A percentile compares a stretch with the other conserved stretches of the same genome.
phyloP scores from a whole-genome alignment of 2,888 invertebrate genomes.

The Ophonus ardosiacus region DNA sequence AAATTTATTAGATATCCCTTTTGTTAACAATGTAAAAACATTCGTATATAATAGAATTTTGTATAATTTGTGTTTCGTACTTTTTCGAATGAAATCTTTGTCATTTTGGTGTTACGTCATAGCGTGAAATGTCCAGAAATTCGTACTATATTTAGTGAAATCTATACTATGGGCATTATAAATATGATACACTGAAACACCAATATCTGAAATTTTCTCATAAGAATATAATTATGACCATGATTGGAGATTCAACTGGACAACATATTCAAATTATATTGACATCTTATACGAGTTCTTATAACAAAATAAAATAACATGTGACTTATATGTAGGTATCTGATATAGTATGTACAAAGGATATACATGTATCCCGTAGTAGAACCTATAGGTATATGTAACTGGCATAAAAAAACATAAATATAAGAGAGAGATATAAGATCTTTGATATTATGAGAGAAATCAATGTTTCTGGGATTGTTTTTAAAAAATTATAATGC shows the following conservation, averaged over 20 bases:
- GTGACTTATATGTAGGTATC: slow-evolving; percentile 36
- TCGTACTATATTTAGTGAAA: slow-evolving; percentile 26
- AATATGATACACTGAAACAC: slow-evolving; percentile 53
- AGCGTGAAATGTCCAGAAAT: slow-evolving; percentile 47
- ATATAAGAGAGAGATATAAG: slow-evolving; percentile 32
- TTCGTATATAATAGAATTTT: too few species aligned
- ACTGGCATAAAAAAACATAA: slow-evolving; percentile 28
- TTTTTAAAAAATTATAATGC: too few species aligned
- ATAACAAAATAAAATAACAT: slow-evolving; percentile 59
- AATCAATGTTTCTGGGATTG: background rate
- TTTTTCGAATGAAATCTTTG: background rate
- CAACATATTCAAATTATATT: slow-evolving; percentile 37
- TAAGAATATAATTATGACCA: slow-evolving; percentile 53
- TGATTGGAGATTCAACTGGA: slow-evolving; percentile 28
- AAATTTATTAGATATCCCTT: background rate
- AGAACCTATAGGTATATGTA: slow-evolving; percentile 1
- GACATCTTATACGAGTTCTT: slow-evolving; percentile 10
- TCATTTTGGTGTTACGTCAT: background rate
- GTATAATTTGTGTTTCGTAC: too few species aligned
- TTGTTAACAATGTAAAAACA: background rate
- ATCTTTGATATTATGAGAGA: slow-evolving; percentile 38
- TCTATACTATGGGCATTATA: slow-evolving; percentile 52
- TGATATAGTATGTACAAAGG: slow-evolving; percentile 50
- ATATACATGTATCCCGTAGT: slow-evolving; percentile 8
- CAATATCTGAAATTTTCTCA: slow-evolving; percentile 53